Evolutionary conservation across 2,888 invertebrate genomes (phyloP), one percentile per base, ranked within the genome.

Genomic region (Tetranychus piercei): DNA sequence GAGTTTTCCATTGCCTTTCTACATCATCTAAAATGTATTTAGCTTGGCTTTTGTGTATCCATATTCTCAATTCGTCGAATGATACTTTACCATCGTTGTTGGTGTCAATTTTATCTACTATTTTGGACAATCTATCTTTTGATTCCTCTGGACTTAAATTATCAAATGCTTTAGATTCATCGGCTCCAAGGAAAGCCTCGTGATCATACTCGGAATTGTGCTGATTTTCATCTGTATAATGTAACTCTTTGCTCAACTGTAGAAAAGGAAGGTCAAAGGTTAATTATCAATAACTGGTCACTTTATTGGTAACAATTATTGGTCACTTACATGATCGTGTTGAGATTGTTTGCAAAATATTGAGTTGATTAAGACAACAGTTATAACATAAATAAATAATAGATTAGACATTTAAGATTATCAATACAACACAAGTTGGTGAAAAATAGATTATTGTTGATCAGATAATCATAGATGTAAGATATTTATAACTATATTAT

Each of bases 111-210:
- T 78, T 78, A 70, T 79, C 79, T 6, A 79, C 78, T 71, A 79
- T 79, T 74, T 73, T 76, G 6, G 76, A 90, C 44, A 99, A 84
- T 81, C 94, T 86, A 75, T 91, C 86, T 80, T 90, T 90, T 83
- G 95, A 95, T 82, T 99, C 96, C 82, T 97, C 95, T 3, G 96
- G 96, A 0, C 90, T 86, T 71, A 99, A 85, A 80, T 95, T 90
- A 81, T 96, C 94, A 81, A 96, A 99, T 5, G 91, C 89, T 81
- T 92, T 91, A 0, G 96, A 92, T 15, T 85, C 84, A 78, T 94
- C 92, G 81, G 94, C 92, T 0, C 97, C 97, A 15, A 99, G 85
- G 82, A 99, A 97, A 0, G 95, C 94, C 81, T 97, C 96, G 81
- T 97, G 97, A 81, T 97, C 97, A 82, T 91, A 97, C 78, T 93